Evolutionary conservation across 2,797 vertebrate species (phyloP), one percentile per base, ranked within the genome.

Genomic region (Danio tinwini): DNA sequence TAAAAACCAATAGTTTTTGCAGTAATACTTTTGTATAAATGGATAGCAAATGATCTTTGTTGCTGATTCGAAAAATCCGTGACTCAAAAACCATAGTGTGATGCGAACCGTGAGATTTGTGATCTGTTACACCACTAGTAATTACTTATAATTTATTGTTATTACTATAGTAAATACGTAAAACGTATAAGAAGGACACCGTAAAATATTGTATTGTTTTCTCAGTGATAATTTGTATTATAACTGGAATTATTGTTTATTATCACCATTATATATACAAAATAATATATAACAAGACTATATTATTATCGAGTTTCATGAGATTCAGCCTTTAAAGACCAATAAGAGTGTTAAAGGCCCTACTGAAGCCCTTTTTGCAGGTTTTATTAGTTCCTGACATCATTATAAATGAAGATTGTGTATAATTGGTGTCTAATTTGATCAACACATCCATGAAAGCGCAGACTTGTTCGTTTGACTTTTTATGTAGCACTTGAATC

Each of bases 371-470:
- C 16, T 44, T 58, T 67, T 45, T 74, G 6, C 1, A 55, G 67
- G 37, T 71, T 47, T 49, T 72, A 42, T 39, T 62, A 75, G 21
- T 56, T 44, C 69, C 67, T 78, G 71, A 59, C 67, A 44, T 64
- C 11, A 64, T 74, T 69, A 55, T 81, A 72, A 74, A 71, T 70
- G 17, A 74, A 76, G 63, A 76, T 42, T 65, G 44, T 69, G 45
- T 64, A 59, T 82, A 82, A 79, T 59, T 74, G 69, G 65, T 11
- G 71, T 74, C 64, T 62, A 21, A 76, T 83, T 81, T 81, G 59
- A 84, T 82, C 63, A 55, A 65, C 68, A 68, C 81, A 37, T 81
- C 70, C 11, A 61, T 53, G 52, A 80, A 63, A 73, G 39, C 19
- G 14, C 39, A 49, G 67, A 80, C 72, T 87, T 47, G 42, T 61